phyloP scores from a whole-genome alignment of 2,113 vertebrate genomes.

The Hipposideros armiger region DNA sequence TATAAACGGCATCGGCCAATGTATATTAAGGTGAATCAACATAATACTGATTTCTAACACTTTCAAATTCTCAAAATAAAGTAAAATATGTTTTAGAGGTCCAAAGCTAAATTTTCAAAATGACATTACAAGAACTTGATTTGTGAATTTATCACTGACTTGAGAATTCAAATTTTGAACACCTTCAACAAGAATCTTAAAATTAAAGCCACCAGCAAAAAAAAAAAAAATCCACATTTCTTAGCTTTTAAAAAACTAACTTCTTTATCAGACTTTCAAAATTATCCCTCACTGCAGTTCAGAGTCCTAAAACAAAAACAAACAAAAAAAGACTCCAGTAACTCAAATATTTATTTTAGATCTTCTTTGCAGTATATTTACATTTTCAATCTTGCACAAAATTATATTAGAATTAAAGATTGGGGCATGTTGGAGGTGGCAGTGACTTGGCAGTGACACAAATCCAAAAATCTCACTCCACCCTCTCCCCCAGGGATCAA shows the following conservation, averaged over 20 bases:
- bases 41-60: neutral
- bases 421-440: conserved; percentile 35
- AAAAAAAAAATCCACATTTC: neutral
- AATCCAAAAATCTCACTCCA: conserved; percentile 41
- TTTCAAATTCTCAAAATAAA: conserved; percentile 10
- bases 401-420: neutral
- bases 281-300: neutral
- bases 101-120: conserved; percentile 51
- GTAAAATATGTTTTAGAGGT: neutral
- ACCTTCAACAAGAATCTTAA: conserved; percentile 43
- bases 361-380: conserved; percentile 1
- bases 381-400: conserved; percentile 10
- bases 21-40: neutral
- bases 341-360: neutral
- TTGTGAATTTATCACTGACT: conserved; percentile 33
- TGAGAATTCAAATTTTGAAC: conserved; percentile 40
- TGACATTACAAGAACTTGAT: neutral
- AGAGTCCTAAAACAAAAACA: neutral
- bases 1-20: neutral
- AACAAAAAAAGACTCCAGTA: neutral
- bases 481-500: conserved; percentile 68
- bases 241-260: neutral
- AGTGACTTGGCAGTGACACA: conserved; percentile 58
- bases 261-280: conserved; percentile 38
- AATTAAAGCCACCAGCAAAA: conserved; percentile 16